Percentiles rank a stretch among this genome's conserved stretches.
Conservation (phyloP, 2,888 invertebrate species). For the Synergus umbraculus region DNA sequence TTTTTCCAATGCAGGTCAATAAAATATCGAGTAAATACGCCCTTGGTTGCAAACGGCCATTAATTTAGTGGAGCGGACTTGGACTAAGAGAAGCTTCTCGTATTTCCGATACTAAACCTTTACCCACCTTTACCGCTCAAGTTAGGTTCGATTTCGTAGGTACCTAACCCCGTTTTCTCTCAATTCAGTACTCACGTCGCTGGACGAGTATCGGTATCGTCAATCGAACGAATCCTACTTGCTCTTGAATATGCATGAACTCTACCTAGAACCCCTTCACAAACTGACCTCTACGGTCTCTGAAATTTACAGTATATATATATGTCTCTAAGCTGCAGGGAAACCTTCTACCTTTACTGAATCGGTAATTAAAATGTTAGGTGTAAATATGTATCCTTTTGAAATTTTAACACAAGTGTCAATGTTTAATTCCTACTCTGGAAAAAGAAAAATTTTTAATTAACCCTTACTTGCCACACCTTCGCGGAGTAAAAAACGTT, state of each 20-base stretch:
- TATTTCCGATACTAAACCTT: constrained; percentile 12
- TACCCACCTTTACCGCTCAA: constrained; percentile 4
- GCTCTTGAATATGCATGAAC: constrained; percentile 21
- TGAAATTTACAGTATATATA: constrained; percentile 31
- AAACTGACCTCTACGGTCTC: constrained; percentile 27
- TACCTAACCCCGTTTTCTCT: constrained; percentile 2
- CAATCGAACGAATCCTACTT: constrained; percentile 5
- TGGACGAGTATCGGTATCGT: constrained; percentile 20
- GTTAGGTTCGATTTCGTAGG: neutral
- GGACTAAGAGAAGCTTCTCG: constrained; percentile 18
- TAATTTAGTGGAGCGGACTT: constrained; percentile 4
- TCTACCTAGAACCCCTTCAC: neutral
- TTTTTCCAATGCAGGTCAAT: neutral
- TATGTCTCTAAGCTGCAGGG: neutral
- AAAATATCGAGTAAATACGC: constrained; percentile 23
- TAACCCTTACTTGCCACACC: no score
- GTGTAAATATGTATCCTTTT: neutral
- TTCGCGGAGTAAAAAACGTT: no score
- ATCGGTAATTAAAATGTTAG: constrained; percentile 1
- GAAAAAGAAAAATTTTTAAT: no score
- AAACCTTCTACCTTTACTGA: neutral
- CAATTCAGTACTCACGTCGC: neutral
- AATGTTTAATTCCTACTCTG: no score
- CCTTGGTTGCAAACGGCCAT: constrained; percentile 1
- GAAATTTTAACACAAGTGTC: neutral